phyloP scores from a whole-genome alignment of 2,113 vertebrate species.

The Kryptolebias marmoratus region DNA sequence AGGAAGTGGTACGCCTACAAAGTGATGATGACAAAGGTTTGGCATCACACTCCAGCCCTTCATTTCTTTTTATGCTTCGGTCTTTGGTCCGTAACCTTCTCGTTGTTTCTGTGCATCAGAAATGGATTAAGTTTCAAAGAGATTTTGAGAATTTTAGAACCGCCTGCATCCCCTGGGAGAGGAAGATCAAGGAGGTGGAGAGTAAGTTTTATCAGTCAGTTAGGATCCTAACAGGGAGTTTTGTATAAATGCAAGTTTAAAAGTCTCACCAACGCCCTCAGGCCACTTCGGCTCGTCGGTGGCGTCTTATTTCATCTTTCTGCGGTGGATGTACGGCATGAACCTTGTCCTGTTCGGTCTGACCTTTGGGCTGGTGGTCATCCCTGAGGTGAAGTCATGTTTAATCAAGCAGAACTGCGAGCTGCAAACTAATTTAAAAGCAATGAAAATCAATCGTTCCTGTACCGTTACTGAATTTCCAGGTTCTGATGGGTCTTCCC shows the following conservation, averaged over 20 bases:
- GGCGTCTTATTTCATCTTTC: conserved; percentile 98
- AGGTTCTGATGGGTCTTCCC: conserved; percentile 95
- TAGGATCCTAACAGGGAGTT: neutral
- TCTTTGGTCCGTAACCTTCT: neutral
- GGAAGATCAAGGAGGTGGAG: conserved; percentile 99
- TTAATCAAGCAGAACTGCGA: neutral
- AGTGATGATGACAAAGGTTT: conserved; percentile 96
- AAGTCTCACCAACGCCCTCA: conserved; percentile 52
- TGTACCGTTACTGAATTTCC: neutral
- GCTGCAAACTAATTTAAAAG: too few relatives aligned
- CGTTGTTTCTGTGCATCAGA: conserved; percentile 77
- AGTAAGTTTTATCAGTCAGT: conserved; percentile 81
- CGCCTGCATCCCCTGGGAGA: conserved; percentile 98
- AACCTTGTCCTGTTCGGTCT: conserved; percentile 96
- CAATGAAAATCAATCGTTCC: neutral
- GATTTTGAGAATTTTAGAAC: conserved; percentile 98
- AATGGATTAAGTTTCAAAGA: conserved; percentile 99
- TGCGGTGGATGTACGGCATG: conserved; percentile 98
- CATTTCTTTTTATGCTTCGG: neutral
- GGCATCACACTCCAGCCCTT: neutral
- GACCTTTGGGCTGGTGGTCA: conserved; percentile 96
- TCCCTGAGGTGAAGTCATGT: conserved; percentile 88
- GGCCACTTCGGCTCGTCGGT: conserved; percentile 98
- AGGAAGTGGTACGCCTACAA: conserved; percentile 92
- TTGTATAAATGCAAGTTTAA: neutral